Percentiles rank a stretch among this genome's conserved stretches.
These are phyloP conservation scores for Poecilia wingei DNA, from an alignment of 2,797 vertebrate species.

Conservation along the genomic window DNA sequence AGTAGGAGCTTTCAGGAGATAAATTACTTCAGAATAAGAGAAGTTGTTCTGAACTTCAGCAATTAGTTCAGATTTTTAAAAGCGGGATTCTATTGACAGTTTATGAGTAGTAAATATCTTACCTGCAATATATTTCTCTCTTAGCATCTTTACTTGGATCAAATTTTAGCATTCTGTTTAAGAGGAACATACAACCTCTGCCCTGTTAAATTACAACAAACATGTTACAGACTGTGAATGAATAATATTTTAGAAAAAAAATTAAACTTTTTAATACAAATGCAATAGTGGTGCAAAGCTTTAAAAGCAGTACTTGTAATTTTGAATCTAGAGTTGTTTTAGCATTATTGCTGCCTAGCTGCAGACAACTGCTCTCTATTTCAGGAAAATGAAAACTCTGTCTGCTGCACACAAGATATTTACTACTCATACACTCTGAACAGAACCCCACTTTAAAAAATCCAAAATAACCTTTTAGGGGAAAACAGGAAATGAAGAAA, in stretches of 20 bases:
- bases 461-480: background rate
- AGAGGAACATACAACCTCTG: background rate
- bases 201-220: background rate
- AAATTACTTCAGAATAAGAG: conserved; percentile 10
- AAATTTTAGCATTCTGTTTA: background rate
- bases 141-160: background rate
- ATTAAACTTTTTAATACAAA: background rate
- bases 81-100: conserved; percentile 1
- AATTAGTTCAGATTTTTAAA: conserved; percentile 9
- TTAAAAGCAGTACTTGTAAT: background rate
- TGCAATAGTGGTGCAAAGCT: background rate
- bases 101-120: background rate
- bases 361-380: background rate
- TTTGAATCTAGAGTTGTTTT: background rate
- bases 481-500: background rate
- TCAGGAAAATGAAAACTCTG: background rate
- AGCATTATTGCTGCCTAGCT: background rate
- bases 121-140: background rate
- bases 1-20: background rate
- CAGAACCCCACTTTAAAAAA: background rate
- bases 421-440: background rate
- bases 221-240: background rate
- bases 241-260: background rate
- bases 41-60: conserved; percentile 13
- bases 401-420: background rate